Conservation (phyloP, 2,113 vertebrate genomes). For the Seriola aureovittata region DNA sequence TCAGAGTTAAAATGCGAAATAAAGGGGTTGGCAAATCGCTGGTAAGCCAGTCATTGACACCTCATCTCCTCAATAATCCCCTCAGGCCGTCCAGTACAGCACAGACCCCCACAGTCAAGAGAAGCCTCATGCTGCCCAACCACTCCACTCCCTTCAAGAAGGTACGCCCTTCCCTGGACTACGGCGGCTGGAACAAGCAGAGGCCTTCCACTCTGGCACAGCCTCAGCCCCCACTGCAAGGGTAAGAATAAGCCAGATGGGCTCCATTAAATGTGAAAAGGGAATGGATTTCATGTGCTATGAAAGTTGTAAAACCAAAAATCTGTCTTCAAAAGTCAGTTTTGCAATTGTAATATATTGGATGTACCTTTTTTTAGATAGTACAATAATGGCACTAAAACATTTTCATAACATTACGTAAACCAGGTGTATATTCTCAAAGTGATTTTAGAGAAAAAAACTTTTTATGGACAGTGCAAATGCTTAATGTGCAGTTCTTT, state of each 20-base stretch:
- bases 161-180: conserved; percentile 92
- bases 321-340: neutral
- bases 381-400: neutral
- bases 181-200: conserved; percentile 96
- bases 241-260: conserved; percentile 80
- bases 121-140: conserved; percentile 92
- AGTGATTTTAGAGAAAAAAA: neutral
- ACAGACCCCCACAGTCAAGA: conserved; percentile 89
- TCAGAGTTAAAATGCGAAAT: neutral
- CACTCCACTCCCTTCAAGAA: conserved; percentile 96
- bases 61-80: neutral
- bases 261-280: neutral
- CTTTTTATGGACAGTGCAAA: neutral
- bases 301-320: neutral
- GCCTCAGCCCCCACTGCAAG: conserved; percentile 93
- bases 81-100: conserved; percentile 85
- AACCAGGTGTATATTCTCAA: neutral
- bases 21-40: neutral
- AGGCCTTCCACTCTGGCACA: conserved; percentile 89
- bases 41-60: neutral
- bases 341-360: neutral
- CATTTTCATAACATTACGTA: neutral
- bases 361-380: neutral
- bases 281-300: neutral
- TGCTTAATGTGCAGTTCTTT: neutral